These are phyloP conservation scores for Conopomorpha cramerella DNA, from an alignment of 1,140 invertebrate species.

Conservation along the genomic window DNA sequence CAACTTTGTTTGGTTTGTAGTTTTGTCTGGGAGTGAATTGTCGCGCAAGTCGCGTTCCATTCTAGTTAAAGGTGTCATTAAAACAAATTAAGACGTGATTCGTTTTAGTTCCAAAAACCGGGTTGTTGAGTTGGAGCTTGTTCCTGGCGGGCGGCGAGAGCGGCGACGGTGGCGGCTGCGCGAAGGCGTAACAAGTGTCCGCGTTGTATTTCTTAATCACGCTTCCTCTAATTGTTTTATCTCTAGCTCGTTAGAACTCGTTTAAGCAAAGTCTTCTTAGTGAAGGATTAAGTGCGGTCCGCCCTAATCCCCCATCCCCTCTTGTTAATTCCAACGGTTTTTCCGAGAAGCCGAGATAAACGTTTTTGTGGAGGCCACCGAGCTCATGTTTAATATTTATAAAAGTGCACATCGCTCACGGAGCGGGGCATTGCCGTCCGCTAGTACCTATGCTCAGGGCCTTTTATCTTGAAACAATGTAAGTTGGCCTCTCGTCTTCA, in stretches of 20 bases:
- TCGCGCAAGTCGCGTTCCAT: no score
- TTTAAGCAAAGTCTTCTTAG: conserved; percentile 61
- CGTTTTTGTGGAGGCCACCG: conserved; percentile 42
- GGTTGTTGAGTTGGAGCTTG: no score
- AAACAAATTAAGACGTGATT: no score
- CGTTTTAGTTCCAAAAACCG: no score
- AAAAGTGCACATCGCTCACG: conserved; percentile 34
- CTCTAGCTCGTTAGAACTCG: conserved; percentile 60
- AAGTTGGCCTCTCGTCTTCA: no score
- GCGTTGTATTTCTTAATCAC: conserved; percentile 57
- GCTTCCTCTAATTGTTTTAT: conserved; percentile 57
- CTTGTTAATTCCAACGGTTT: conserved; percentile 56
- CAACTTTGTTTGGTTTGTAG: no score
- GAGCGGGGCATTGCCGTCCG: no score
- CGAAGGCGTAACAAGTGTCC: conserved; percentile 56
- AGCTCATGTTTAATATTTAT: conserved; percentile 50
- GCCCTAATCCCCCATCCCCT: conserved; percentile 51
- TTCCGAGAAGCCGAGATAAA: conserved; percentile 53
- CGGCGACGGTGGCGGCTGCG: conserved; percentile 16
- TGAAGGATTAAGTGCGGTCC: conserved; percentile 57
- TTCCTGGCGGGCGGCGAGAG: conserved; percentile 15
- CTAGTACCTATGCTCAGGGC: no score
- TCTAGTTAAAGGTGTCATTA: no score
- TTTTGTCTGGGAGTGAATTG: no score
- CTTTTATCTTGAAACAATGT: no score